phyloP scores from a whole-genome alignment of 2,113 vertebrate genomes.

The Myocastor coypus region DNA sequence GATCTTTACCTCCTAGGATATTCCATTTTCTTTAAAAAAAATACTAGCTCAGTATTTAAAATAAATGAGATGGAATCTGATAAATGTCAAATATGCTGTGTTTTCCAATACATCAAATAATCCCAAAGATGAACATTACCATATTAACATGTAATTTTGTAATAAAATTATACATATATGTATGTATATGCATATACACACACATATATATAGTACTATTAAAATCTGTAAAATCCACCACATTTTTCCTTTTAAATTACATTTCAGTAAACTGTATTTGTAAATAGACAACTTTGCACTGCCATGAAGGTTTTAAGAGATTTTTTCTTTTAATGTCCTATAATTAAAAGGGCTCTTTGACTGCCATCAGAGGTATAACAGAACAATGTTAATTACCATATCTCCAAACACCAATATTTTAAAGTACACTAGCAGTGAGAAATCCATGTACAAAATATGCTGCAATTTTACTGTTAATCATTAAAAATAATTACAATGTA shows the following conservation, averaged over 20 bases:
- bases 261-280: background rate
- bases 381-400: slow-evolving; percentile 34
- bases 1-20: slow-evolving; percentile 56
- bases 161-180: background rate
- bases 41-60: slow-evolving; percentile 62
- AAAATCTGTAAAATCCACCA: slow-evolving; percentile 45
- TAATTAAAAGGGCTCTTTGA: slow-evolving; percentile 15
- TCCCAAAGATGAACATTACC: slow-evolving; percentile 36
- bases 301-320: background rate
- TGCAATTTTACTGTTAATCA: background rate
- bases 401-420: background rate
- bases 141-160: slow-evolving; percentile 12
- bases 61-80: slow-evolving; percentile 50
- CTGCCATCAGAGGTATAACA: background rate
- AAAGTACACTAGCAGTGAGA: slow-evolving; percentile 34
- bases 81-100: background rate
- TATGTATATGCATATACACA: no score
- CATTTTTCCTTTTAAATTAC: slow-evolving; percentile 10
- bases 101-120: slow-evolving; percentile 54
- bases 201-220: no score
- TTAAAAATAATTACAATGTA: slow-evolving; percentile 12
- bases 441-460: background rate
- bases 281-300: slow-evolving; percentile 15
- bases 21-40: background rate
- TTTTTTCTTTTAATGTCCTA: background rate